These are phyloP conservation scores for Pseudochromis fuscus DNA, from an alignment of 2,797 vertebrate species.

Conservation along the genomic window DNA sequence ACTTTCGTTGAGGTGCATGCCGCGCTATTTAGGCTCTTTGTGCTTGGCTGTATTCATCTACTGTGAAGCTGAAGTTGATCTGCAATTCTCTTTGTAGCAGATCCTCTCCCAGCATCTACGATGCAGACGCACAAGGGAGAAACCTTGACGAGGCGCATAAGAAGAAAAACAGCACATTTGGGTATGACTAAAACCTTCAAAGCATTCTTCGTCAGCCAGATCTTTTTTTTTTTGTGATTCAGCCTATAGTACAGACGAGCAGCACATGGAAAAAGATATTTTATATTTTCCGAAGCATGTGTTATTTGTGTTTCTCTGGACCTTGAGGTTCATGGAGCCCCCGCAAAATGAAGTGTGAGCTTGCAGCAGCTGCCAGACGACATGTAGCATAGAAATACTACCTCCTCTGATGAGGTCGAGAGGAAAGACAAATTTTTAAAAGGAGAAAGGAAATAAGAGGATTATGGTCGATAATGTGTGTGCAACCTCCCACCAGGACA, in stretches of 20 bases:
- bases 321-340: slow-evolving; percentile 59
- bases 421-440: slow-evolving; percentile 66
- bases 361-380: slow-evolving; percentile 63
- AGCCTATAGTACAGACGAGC: slow-evolving; percentile 54
- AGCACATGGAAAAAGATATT: slow-evolving; percentile 64
- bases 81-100: slow-evolving; percentile 83
- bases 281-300: slow-evolving; percentile 64
- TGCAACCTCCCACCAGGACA: slow-evolving; percentile 58
- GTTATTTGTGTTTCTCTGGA: slow-evolving; percentile 73
- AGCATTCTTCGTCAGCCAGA: slow-evolving; percentile 71
- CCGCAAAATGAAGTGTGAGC: slow-evolving; percentile 73
- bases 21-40: slow-evolving; percentile 74
- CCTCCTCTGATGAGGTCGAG: slow-evolving; percentile 72
- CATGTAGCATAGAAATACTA: slow-evolving; percentile 62
- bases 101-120: slow-evolving; percentile 72
- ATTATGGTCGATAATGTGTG: slow-evolving; percentile 71
- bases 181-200: slow-evolving; percentile 81
- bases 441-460: slow-evolving; percentile 72
- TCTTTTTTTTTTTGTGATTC: slow-evolving; percentile 59
- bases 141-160: slow-evolving; percentile 78
- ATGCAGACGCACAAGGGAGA: slow-evolving; percentile 75
- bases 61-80: slow-evolving; percentile 79
- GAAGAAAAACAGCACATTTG: slow-evolving; percentile 79
- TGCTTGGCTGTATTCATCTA: slow-evolving; percentile 75
- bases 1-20: slow-evolving; percentile 58